Percentiles rank a stretch among this genome's conserved stretches.
phyloP scores from a whole-genome alignment of 2,888 invertebrate genomes.

The Mesochorus sp. region DNA sequence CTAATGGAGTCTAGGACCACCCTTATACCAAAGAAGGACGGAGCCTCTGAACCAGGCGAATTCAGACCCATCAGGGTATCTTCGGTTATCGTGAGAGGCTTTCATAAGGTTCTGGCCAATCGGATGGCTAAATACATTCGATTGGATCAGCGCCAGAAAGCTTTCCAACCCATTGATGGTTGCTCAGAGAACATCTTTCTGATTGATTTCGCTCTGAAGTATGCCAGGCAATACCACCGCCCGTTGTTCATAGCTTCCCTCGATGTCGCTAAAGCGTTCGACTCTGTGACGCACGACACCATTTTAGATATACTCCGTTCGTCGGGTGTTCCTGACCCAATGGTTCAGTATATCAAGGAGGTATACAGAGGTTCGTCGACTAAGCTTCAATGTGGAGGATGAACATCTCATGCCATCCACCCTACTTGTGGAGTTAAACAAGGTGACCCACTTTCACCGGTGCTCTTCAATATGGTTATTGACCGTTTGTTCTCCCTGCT shows the following conservation, averaged over 20 bases:
- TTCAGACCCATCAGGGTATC: constrained; percentile 72
- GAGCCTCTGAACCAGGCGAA: constrained; percentile 43
- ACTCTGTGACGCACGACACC: constrained; percentile 62
- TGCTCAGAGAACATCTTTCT: constrained; percentile 59
- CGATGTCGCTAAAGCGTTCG: constrained; percentile 64
- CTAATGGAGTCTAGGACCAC: constrained; percentile 50
- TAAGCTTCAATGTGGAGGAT: background rate
- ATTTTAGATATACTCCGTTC: constrained; percentile 21
- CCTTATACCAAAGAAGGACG: no score
- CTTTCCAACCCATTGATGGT: constrained; percentile 69
- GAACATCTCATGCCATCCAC: constrained; percentile 18
- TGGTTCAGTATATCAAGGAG: accelerated
- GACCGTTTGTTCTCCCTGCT: no score
- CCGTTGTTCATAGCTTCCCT: background rate
- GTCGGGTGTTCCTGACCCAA: constrained; percentile 8
- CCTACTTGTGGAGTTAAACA: constrained; percentile 44
- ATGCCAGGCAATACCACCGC: background rate
- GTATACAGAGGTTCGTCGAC: constrained; percentile 14
- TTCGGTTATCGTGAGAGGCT: constrained; percentile 71
- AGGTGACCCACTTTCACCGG: constrained; percentile 40
- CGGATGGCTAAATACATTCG: background rate
- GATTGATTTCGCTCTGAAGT: constrained; percentile 4
- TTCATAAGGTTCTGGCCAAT: constrained; percentile 68
- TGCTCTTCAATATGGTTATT: constrained; percentile 56
- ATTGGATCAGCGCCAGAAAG: constrained; percentile 71